These are phyloP conservation scores for Drosophila neotestacea DNA, from an alignment of 2,888 invertebrate species.

Conservation along the genomic window DNA sequence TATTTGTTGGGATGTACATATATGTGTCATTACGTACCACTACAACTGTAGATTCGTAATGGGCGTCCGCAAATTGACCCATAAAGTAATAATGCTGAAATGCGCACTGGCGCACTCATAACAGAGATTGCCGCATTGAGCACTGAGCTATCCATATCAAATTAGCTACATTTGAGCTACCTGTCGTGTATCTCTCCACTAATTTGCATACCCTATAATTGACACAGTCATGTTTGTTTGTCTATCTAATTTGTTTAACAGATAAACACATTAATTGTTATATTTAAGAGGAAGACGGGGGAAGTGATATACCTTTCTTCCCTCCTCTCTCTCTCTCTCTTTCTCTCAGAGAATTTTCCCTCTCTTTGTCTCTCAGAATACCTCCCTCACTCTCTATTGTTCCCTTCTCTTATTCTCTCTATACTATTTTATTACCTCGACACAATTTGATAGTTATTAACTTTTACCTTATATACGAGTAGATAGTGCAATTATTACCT, in stretches of 20 bases:
- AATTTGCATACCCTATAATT: background rate
- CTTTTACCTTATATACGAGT: background rate
- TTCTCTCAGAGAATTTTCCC: too few species aligned
- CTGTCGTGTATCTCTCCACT: slow-evolving; percentile 7
- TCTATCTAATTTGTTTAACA: background rate
- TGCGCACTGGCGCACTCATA: slow-evolving; percentile 4
- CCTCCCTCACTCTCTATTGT: too few species aligned
- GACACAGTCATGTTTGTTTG: background rate
- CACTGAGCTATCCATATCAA: slow-evolving; percentile 1
- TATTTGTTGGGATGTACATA: slow-evolving; percentile 1
- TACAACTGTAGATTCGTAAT: slow-evolving; percentile 46
- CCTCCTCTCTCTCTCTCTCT: too few species aligned
- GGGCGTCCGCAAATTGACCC: slow-evolving; percentile 65
- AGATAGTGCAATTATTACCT: background rate
- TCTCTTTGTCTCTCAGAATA: too few species aligned
- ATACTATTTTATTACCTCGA: background rate
- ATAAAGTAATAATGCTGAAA: slow-evolving; percentile 46
- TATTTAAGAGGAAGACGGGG: too few species aligned
- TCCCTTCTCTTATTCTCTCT: too few species aligned
- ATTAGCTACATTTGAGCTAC: slow-evolving; percentile 2
- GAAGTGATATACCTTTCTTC: too few species aligned
- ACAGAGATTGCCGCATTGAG: slow-evolving; percentile 22
- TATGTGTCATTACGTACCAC: slow-evolving; percentile 25
- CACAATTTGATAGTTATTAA: background rate
- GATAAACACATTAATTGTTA: background rate